Conservation (phyloP, 2,888 invertebrate genomes). For the Lithophane socia region DNA sequence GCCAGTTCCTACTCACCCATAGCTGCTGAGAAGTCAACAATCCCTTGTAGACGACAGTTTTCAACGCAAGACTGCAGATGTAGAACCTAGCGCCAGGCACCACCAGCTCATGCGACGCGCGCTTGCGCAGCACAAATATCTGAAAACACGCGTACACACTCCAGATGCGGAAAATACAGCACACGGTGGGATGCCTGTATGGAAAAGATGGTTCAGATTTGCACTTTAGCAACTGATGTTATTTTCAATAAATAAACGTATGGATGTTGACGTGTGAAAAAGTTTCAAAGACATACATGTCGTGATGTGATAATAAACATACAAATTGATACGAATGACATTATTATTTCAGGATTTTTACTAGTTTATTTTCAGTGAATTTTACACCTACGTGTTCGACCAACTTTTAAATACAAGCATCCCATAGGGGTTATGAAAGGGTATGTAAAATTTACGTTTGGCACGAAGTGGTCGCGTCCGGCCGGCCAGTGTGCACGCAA, state of each 20-base stretch:
- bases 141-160: constrained; percentile 81
- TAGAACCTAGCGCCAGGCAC: constrained; percentile 97
- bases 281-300: not conserved
- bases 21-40: constrained; percentile 98
- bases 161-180: constrained; percentile 59
- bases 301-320: constrained; percentile 18
- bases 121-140: constrained; percentile 98
- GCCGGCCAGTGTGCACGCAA: constrained; percentile 76
- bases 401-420: constrained; percentile 55
- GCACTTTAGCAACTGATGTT: not conserved
- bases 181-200: constrained; percentile 50
- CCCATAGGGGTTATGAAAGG: constrained; percentile 66
- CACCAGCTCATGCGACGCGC: constrained; percentile 96
- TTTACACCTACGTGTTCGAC: not conserved
- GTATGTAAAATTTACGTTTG: constrained; percentile 82
- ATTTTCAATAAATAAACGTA: not conserved
- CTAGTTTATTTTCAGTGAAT: not conserved
- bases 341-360: not conserved
- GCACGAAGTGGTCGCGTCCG: constrained; percentile 80
- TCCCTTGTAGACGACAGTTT: constrained; percentile 99
- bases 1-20: constrained; percentile 89
- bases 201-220: constrained; percentile 65
- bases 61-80: constrained; percentile 97
- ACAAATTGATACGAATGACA: constrained; percentile 5
- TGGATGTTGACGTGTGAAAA: not conserved